These are phyloP conservation scores for Ciona savignyi DNA, from an alignment of 23 tunicate genomes.

Conservation along the genomic window DNA sequence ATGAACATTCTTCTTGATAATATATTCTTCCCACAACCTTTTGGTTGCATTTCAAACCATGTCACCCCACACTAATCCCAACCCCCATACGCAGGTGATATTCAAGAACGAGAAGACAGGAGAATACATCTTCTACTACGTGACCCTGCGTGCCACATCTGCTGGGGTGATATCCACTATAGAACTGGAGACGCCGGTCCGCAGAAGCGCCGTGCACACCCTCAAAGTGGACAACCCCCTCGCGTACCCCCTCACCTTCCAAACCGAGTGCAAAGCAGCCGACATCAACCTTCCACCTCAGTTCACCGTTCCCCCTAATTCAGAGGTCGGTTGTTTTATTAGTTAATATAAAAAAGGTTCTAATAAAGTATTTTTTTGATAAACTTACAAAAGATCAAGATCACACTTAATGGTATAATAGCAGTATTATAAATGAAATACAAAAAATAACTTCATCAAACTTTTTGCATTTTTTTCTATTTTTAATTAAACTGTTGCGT, in stretches of 20 bases:
- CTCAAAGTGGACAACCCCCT: slow-evolving; percentile 79
- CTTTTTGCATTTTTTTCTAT: no score
- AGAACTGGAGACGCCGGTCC: slow-evolving; percentile 83
- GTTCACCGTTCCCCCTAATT: slow-evolving; percentile 82
- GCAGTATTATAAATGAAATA: no score
- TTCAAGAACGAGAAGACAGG: slow-evolving; percentile 86
- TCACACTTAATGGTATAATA: not conserved
- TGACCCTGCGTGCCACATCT: slow-evolving; percentile 89
- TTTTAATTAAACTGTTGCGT: no score
- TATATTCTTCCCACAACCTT: no score
- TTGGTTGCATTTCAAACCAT: no score
- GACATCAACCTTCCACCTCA: slow-evolving; percentile 91
- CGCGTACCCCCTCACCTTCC: slow-evolving; percentile 57
- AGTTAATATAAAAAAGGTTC: not conserved
- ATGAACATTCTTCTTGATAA: no score
- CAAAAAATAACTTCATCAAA: no score
- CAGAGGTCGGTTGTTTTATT: slow-evolving; percentile 43
- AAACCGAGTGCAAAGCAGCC: slow-evolving; percentile 85
- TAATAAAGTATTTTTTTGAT: no score
- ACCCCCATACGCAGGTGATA: slow-evolving; percentile 40
- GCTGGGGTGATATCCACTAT: slow-evolving; percentile 78
- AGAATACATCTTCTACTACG: slow-evolving; percentile 87
- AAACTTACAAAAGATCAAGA: no score
- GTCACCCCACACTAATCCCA: no score
- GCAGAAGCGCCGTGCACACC: slow-evolving; percentile 71